Evolutionary conservation across 1,140 invertebrate genomes (phyloP), one percentile per base, ranked within the genome.

Genomic region (Drosophila repleta): DNA sequence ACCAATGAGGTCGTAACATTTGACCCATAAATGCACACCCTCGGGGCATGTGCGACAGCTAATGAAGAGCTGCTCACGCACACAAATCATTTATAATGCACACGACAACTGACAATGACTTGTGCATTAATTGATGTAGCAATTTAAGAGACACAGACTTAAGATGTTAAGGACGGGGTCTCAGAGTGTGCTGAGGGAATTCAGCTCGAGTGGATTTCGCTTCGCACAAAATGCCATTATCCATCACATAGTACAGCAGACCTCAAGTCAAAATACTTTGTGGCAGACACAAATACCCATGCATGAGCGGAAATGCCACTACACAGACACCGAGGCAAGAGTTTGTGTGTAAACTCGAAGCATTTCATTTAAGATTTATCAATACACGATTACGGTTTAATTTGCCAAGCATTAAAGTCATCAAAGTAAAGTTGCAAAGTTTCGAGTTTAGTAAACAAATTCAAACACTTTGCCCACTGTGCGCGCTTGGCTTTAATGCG

Each of bases 21-120:
- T 87, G 82, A 88, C 78, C 82, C 83, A 87, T 82, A 88, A 88
- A 43, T 20, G 5, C 8, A 56, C 35, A 55, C 61, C 79, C 41
- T 43, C 20, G 48, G 48, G 53, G 18, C 61, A 46, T 24, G n/a
- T 60, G 32, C 58, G 64, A 48, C 45, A 41, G 53, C 63, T 72
- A 72, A 67, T 72, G 63, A 67, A 74, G 66, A 65, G 43, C 21
- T 20, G 41, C 37, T 73, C 68, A 64, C 61, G 74, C 64, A 73
- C 65, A 83, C 84, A 87, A 87, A 87, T 87, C 82, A 87, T 87
- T 79, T 69, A 82, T 87, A 87, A 87, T 87, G 82, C 62, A 87
- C 83, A 85, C 62, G 78, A 79, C 82, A 82, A 87, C 82, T 81
- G 81, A 87, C 81, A 87, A 81, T 85, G 82, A 81, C 83, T 87